Evolutionary conservation across 2,797 vertebrate genomes (phyloP).

Genomic region (Garrulus glandarius): DNA sequence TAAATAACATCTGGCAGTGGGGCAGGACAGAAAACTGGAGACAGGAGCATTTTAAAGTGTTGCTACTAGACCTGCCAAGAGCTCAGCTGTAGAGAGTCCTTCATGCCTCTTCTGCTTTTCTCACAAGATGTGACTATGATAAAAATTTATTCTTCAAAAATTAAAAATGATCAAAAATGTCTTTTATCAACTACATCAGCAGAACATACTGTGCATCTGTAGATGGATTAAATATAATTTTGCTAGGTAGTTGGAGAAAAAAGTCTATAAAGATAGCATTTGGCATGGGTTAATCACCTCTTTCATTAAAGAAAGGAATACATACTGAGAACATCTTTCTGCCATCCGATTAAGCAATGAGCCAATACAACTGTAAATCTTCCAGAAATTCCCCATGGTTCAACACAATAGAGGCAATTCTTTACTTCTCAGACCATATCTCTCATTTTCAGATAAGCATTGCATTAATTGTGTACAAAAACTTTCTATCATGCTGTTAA

Average conservation of each 20-base stretch:
- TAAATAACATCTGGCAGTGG: conserved; percentile 39
- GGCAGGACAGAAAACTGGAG: neutral
- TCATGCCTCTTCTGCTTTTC: neutral
- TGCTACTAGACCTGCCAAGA: neutral
- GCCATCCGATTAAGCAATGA: conserved; percentile 79
- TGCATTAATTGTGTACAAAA: conserved; percentile 70
- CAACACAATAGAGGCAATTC: conserved; percentile 71
- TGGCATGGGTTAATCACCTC: conserved; percentile 71
- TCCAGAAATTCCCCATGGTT: conserved; percentile 76
- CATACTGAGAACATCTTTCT: conserved; percentile 77
- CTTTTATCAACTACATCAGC: neutral
- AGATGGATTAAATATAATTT: conserved; percentile 31
- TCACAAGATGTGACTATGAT: neutral
- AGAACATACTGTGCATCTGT: neutral
- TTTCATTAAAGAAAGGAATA: conserved; percentile 74
- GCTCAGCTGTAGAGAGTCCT: neutral
- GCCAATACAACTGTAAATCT: conserved; percentile 75
- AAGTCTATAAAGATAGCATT: conserved; percentile 59
- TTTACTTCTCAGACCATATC: conserved; percentile 74
- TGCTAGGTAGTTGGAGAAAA: conserved; percentile 2
- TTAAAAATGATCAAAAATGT: neutral
- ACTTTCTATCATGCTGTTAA: conserved; percentile 75
- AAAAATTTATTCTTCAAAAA: neutral
- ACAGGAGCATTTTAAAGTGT: neutral
- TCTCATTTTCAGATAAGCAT: conserved; percentile 76